Percentiles rank a stretch among this genome's conserved stretches.
phyloP scores from a whole-genome alignment of 2,797 vertebrate species.

The Dermochelys coriacea region DNA sequence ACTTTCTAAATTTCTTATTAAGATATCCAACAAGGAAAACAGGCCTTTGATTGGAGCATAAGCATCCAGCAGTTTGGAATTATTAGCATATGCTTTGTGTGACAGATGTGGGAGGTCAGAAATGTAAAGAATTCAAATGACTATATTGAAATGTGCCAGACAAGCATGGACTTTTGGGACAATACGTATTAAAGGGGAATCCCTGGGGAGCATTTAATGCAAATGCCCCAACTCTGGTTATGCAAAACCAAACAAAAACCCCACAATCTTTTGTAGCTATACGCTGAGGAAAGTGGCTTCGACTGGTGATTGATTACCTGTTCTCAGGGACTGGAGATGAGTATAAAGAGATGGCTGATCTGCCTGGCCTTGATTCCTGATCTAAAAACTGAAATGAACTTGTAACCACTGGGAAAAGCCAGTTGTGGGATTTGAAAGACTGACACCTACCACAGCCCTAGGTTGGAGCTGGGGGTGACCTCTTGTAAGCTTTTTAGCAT shows the following conservation, averaged over 20 bases:
- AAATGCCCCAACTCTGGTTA: not conserved
- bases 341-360: not conserved
- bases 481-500: not conserved
- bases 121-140: not conserved
- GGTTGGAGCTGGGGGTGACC: not conserved
- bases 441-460: not conserved
- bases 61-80: not conserved
- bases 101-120: not conserved
- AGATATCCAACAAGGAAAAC: not conserved
- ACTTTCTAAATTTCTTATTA: not conserved
- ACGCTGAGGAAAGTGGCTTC: not conserved
- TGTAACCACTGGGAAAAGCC: not conserved
- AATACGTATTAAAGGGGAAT: not conserved
- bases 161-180: not conserved
- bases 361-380: not conserved
- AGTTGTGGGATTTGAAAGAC: not conserved
- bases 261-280: not conserved
- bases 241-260: not conserved
- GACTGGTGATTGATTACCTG: not conserved
- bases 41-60: not conserved
- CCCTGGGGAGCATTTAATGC: not conserved
- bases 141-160: not conserved
- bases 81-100: not conserved
- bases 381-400: not conserved
- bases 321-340: not conserved